phyloP scores from a whole-genome alignment of 2,113 vertebrate species.

The Pituophis catenifer region DNA sequence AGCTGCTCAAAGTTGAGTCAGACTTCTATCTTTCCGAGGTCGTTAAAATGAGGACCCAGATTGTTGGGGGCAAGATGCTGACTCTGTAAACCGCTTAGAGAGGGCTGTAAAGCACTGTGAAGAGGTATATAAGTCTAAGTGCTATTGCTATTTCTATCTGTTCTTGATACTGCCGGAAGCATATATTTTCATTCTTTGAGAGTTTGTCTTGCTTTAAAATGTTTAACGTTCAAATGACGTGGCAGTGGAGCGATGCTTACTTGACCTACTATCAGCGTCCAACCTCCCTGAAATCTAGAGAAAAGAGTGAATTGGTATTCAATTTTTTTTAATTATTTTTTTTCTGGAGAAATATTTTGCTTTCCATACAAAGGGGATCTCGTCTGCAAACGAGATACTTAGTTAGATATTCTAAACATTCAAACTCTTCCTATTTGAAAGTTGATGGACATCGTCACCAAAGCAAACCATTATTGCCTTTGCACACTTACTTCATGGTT shows the following conservation, averaged over 20 bases:
- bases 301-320: constrained; percentile 9
- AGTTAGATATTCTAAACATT: neutral
- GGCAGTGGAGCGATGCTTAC: fast-evolving
- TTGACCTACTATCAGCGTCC: neutral
- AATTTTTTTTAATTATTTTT: constrained; percentile 9
- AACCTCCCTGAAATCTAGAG: neutral
- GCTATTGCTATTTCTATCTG: neutral
- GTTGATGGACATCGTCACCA: fast-evolving
- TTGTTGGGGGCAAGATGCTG: too few relatives aligned
- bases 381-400: neutral
- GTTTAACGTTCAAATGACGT: neutral
- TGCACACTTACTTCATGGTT: neutral
- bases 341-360: constrained; percentile 12
- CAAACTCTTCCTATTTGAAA: neutral
- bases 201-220: neutral
- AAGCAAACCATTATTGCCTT: neutral
- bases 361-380: neutral
- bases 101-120: too few relatives aligned
- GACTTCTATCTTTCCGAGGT: too few relatives aligned
- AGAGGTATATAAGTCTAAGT: too few relatives aligned
- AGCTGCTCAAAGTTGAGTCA: too few relatives aligned
- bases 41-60: too few relatives aligned
- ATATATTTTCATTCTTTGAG: neutral
- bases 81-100: too few relatives aligned
- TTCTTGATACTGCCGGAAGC: neutral